Base-by-base conservation (phyloP, 2,797 vertebrate species). In the Atherinosoma microstoma region DNA sequence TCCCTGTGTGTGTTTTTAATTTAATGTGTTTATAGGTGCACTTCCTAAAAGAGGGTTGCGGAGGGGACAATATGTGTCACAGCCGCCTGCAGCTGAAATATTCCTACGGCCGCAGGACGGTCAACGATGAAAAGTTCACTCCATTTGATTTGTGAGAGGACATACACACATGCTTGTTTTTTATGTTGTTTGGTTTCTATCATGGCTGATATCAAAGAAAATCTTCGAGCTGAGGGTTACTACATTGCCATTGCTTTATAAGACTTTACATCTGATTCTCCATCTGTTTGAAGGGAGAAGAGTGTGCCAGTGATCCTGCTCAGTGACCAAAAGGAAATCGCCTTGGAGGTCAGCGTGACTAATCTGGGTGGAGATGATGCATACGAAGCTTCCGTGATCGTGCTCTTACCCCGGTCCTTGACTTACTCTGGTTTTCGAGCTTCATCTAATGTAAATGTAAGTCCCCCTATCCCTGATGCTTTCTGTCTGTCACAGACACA, bases 11-110 rank as follows among this genome's bases (percentile, higher is more conserved):
- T 56, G 1, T 59, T 59, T 30, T 42, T 59, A 27, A 27, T 27
- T 27, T 27, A 68, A 45, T 73, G 18, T 58, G 47, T 54, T 38
- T 78, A 6, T 56, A 99, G 97, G 94, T 98, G 70, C 88, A 95
- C 71, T 99, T 99, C 88, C 67, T 96, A 84, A 98, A 99, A 91
- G 95, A 96, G 84, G 97, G 97, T 13, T 99, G 98, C 75, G 97
- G 97, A 75, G 66, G 20, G 0, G 96, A 98, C 90, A 95, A 96
- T 1, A 9, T 94, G 54, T 99, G 97, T 76, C 88, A 94, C 65
- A 99, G 98, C 93, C 98, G 98, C 67, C 89, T 99, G 70, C 80
- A 94, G 70, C 79, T 99, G 58, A 78, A 92, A 18, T 95, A 96
- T 88, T 94, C 87, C 62, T 99, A 96, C 72, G 95, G 95, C 77